These are phyloP conservation scores for Periparus ater DNA, from an alignment of 2,797 vertebrate species.

Conservation along the genomic window DNA sequence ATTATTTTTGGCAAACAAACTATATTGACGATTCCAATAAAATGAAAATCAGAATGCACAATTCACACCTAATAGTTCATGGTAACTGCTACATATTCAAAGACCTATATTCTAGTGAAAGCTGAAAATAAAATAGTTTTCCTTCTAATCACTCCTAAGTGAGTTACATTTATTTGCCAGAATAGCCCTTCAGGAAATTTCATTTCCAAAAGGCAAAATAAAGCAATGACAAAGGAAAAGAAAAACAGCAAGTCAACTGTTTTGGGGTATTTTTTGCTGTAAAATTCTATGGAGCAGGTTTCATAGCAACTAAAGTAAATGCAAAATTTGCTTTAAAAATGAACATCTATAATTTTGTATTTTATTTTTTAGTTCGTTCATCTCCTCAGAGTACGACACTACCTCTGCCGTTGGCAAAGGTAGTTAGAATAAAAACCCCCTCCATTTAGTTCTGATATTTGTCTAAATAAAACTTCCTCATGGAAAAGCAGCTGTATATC, in stretches of 20 bases:
- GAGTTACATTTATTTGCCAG: background rate
- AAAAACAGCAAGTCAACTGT: background rate
- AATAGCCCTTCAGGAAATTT: background rate
- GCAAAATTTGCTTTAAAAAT: background rate
- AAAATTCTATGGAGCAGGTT: background rate
- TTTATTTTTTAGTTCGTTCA: background rate
- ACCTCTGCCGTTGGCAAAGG: conserved; percentile 34
- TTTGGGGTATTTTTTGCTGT: background rate
- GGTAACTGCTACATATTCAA: background rate
- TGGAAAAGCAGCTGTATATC: background rate
- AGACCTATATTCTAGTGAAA: background rate
- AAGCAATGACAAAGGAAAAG: background rate
- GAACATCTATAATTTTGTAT: background rate
- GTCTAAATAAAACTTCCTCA: background rate
- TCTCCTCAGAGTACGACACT: conserved; percentile 17
- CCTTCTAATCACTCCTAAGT: background rate
- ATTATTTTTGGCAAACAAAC: background rate
- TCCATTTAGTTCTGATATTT: background rate
- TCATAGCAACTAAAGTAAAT: background rate
- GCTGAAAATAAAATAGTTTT: background rate
- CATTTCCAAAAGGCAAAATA: background rate
- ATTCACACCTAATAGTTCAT: background rate
- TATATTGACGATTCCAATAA: background rate
- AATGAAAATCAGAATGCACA: background rate
- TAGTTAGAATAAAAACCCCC: background rate